Percentiles rank a stretch among this genome's conserved stretches.
Evolutionary conservation across 2,797 vertebrate species (phyloP).

Genomic region (Melopsittacus undulatus): DNA sequence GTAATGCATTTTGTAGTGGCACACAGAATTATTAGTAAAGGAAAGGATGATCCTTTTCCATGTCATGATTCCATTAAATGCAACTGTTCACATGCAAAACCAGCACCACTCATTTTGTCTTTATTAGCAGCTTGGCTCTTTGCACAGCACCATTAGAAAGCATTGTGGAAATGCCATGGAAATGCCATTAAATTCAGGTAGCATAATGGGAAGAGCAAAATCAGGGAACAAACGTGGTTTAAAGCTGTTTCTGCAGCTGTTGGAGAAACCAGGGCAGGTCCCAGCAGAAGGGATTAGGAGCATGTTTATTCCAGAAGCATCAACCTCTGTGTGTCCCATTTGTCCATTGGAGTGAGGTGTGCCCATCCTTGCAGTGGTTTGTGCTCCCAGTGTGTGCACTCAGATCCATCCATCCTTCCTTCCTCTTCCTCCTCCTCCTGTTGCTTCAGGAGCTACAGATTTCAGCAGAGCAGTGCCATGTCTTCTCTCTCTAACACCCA

Average conservation of each 20-base stretch:
- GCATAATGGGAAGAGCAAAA: background rate
- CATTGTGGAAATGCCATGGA: conserved; percentile 18
- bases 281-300: background rate
- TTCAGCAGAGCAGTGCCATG: background rate
- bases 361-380: background rate
- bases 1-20: background rate
- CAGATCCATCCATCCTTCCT: background rate
- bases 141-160: background rate
- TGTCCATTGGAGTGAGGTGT: background rate
- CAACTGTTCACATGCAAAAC: conserved; percentile 15
- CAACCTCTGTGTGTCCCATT: background rate
- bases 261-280: background rate
- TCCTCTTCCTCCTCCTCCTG: background rate
- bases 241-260: background rate
- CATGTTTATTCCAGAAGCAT: background rate
- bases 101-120: background rate
- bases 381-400: background rate
- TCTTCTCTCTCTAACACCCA: background rate
- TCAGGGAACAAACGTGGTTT: background rate
- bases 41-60: background rate
- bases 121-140: conserved; percentile 1
- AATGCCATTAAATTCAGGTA: conserved; percentile 16
- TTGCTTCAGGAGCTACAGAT: background rate
- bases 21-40: background rate
- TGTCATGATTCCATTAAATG: background rate